These are phyloP conservation scores for Nilaparvata lugens DNA, from an alignment of 1,140 invertebrate species.

Conservation along the genomic window DNA sequence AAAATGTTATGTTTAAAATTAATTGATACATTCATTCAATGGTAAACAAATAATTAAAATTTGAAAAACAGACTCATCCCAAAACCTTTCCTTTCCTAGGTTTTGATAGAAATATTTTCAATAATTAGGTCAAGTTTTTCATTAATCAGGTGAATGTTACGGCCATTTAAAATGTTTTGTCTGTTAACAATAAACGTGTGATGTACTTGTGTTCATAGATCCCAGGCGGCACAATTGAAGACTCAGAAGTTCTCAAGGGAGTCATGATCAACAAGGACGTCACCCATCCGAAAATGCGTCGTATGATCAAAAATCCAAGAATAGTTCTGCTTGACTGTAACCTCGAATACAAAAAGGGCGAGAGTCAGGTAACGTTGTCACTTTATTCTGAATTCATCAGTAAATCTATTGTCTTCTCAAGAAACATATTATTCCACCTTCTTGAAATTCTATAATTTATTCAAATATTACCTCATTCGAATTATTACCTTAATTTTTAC, in stretches of 20 bases:
- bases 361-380: slow-evolving; percentile 57
- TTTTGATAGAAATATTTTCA: no score
- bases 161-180: no score
- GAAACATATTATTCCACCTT: neutral
- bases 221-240: slow-evolving; percentile 91
- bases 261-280: slow-evolving; percentile 99
- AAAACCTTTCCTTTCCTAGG: no score
- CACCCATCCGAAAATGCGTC: slow-evolving; percentile 93
- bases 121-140: no score
- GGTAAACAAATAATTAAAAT: no score
- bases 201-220: slow-evolving; percentile 44
- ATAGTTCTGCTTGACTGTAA: slow-evolving; percentile 93
- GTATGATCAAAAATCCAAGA: slow-evolving; percentile 91
- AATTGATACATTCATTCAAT: no score
- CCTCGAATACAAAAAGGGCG: slow-evolving; percentile 98
- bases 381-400: neutral
- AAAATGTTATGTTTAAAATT: no score
- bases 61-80: no score
- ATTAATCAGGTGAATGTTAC: no score
- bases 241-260: slow-evolving; percentile 87
- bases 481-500: no score
- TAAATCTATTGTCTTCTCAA: neutral
- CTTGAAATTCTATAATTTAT: neutral
- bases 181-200: no score
- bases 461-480: no score